Percentiles rank a stretch among this genome's conserved stretches.
phyloP scores from a whole-genome alignment of 2,797 vertebrate species.

The Falco naumanni region DNA sequence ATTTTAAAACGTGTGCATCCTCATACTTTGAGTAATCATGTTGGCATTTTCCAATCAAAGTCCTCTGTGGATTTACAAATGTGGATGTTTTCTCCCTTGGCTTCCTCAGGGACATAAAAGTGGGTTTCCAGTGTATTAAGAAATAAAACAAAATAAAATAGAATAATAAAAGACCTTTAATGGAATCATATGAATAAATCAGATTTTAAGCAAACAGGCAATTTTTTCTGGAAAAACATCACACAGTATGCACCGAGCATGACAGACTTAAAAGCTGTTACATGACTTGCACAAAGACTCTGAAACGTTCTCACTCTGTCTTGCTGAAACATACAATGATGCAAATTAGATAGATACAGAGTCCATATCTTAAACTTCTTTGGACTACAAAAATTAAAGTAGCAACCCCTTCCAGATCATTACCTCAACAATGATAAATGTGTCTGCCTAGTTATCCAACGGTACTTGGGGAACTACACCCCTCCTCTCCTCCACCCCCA shows the following conservation, averaged over 20 bases:
- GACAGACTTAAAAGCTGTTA: neutral
- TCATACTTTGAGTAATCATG: neutral
- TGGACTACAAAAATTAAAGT: neutral
- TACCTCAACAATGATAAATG: neutral
- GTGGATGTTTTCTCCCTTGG: neutral
- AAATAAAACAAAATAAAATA: too few species aligned
- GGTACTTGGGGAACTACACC: neutral
- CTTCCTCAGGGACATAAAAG: neutral
- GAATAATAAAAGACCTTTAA: too few species aligned
- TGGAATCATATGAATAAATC: neutral
- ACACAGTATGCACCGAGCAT: neutral
- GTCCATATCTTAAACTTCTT: neutral
- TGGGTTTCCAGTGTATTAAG: neutral
- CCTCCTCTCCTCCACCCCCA: too few species aligned
- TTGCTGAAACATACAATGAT: neutral
- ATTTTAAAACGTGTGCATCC: neutral
- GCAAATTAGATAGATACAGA: neutral
- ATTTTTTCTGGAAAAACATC: neutral
- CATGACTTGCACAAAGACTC: neutral
- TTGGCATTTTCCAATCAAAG: neutral
- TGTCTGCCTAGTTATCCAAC: rapidly evolving
- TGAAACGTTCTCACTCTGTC: neutral
- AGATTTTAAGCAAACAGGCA: neutral
- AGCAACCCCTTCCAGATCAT: neutral
- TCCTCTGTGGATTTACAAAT: neutral